Evolutionary conservation across 64 coral and sea anemone species (phyloP).

Genomic region (Porites lutea): DNA sequence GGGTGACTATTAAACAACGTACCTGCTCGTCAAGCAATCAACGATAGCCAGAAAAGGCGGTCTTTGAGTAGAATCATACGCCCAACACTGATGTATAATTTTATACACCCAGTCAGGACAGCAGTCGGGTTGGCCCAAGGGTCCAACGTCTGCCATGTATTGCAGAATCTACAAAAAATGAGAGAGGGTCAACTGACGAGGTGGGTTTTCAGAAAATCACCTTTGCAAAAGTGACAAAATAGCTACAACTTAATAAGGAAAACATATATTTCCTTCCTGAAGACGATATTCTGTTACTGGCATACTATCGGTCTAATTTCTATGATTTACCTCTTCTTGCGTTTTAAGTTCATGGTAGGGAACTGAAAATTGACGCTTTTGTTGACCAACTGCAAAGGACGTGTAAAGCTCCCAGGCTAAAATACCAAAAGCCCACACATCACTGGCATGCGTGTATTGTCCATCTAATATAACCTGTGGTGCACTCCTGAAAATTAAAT

Average conservation of each 20-base stretch:
- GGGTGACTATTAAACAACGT: too few relatives aligned
- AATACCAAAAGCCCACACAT: slow-evolving; percentile 82
- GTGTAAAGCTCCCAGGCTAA: slow-evolving; percentile 65
- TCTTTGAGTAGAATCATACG: slow-evolving; percentile 52
- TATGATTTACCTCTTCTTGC: not conserved
- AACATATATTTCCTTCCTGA: too few relatives aligned
- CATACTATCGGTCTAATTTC: too few relatives aligned
- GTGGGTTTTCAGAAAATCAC: not conserved
- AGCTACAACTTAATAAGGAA: too few relatives aligned
- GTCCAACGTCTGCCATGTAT: slow-evolving; percentile 39
- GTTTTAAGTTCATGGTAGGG: not conserved
- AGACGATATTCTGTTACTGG: too few relatives aligned
- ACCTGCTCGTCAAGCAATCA: slow-evolving; percentile 66
- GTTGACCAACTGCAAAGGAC: not conserved
- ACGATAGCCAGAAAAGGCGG: slow-evolving; percentile 56
- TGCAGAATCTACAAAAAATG: slow-evolving; percentile 40
- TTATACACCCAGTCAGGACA: slow-evolving; percentile 68
- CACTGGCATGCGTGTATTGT: slow-evolving; percentile 57
- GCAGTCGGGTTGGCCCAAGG: slow-evolving; percentile 7
- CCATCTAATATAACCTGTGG: slow-evolving; percentile 67
- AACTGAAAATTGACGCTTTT: not conserved
- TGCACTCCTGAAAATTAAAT: slow-evolving; percentile 59
- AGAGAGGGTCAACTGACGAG: not conserved
- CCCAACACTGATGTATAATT: slow-evolving; percentile 48
- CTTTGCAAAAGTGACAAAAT: not conserved